These are phyloP conservation scores for Brachionus plicatilis DNA, from an alignment of 1,140 invertebrate genomes.

Conservation along the genomic window DNA sequence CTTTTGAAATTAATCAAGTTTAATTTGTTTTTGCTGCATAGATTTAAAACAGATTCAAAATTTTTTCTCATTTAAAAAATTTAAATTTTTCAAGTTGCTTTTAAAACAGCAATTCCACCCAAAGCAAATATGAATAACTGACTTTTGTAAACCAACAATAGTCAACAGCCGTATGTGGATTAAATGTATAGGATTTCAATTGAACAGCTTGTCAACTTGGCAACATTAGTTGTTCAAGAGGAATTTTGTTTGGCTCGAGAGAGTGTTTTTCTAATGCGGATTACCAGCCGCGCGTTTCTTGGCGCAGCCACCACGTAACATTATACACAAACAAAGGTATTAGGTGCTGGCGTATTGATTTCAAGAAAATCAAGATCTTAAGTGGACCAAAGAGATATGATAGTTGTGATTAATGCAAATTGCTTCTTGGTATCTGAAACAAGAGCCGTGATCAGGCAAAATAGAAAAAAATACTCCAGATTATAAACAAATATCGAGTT, in stretches of 20 bases:
- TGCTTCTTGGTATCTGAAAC: neutral
- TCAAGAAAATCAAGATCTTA: neutral
- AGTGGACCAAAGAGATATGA: neutral
- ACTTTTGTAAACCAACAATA: neutral
- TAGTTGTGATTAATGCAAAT: neutral
- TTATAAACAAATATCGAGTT: slow-evolving; percentile 15
- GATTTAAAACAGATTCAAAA: neutral
- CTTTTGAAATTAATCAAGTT: neutral
- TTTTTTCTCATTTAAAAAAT: neutral
- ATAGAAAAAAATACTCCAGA: neutral
- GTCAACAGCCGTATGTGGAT: neutral
- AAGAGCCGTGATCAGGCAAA: neutral
- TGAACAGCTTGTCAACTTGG: neutral
- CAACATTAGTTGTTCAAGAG: neutral
- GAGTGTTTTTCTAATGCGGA: neutral
- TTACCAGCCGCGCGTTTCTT: neutral
- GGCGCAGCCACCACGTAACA: neutral
- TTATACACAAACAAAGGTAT: slow-evolving; percentile 21
- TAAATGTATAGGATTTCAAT: neutral
- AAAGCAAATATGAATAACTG: slow-evolving; percentile 2
- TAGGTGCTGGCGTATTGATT: neutral
- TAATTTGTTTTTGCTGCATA: neutral
- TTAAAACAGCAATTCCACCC: neutral
- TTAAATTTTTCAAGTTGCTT: neutral
- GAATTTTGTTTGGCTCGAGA: neutral